Conservation (phyloP, 2,888 invertebrate genomes). For the Pseudococcus longispinus region DNA sequence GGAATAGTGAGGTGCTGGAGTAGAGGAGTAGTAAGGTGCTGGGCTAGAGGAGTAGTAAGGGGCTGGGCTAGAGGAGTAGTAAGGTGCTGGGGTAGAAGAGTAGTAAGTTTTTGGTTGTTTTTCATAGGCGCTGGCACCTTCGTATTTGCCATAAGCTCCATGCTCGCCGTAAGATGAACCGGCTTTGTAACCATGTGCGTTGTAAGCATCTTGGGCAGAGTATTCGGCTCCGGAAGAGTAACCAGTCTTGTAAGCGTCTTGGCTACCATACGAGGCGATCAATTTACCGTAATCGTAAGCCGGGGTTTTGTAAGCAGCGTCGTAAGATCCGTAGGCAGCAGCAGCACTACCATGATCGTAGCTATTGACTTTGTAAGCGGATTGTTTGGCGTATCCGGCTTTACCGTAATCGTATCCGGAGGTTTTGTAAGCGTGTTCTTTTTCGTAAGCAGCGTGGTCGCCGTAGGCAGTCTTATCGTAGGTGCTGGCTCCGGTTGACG, state of each 20-base stretch:
- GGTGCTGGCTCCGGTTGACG: conserved; percentile 2
- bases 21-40: conserved; percentile 21
- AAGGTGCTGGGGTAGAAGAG: conserved; percentile 28
- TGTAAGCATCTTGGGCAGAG: not conserved
- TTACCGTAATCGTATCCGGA: conserved; percentile 14
- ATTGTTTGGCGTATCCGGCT: conserved; percentile 27
- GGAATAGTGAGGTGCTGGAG: conserved; percentile 28
- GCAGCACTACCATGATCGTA: not conserved
- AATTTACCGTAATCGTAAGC: conserved; percentile 32
- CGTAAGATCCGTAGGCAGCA: not conserved
- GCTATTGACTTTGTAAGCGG: conserved; percentile 3
- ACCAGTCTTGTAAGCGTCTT: conserved; percentile 33
- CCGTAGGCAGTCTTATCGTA: conserved; percentile 24
- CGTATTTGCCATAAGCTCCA: not conserved
- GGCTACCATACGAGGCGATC: not conserved
- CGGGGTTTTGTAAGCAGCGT: conserved; percentile 27
- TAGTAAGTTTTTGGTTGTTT: conserved; percentile 16
- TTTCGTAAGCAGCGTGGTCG: conserved; percentile 43
- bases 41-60: conserved; percentile 52
- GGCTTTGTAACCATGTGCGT: not conserved
- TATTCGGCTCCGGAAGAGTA: not conserved
- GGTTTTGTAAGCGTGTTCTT: conserved; percentile 34
- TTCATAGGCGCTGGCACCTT: not conserved
- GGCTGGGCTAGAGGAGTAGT: conserved; percentile 50
- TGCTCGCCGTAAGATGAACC: not conserved